A percentile compares a stretch with the other conserved stretches of the same genome.
Evolutionary conservation across 2,113 vertebrate genomes (phyloP).

Genomic region (Datnioides undecimradiatus): DNA sequence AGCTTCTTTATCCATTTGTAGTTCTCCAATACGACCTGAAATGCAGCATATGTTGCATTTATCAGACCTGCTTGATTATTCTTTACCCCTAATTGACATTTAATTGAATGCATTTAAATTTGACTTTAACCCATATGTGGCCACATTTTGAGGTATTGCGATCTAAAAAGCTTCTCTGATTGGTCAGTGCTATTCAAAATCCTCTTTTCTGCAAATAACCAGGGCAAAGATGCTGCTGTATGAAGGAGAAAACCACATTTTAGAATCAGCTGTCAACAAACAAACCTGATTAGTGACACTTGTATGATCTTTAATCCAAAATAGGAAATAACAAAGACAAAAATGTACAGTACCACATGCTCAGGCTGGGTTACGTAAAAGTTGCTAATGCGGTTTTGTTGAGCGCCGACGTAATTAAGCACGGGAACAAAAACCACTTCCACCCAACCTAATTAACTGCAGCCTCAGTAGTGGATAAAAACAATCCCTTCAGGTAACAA

Average conservation of each 20-base stretch:
- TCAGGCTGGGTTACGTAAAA: not conserved
- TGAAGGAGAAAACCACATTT: not conserved
- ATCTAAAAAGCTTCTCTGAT: too few relatives aligned
- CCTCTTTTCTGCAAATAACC: not conserved
- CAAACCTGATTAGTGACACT: not conserved
- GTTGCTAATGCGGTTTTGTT: slow-evolving; percentile 1
- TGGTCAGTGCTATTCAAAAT: too few relatives aligned
- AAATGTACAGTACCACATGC: not conserved
- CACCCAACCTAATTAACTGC: slow-evolving; percentile 51
- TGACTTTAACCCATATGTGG: too few relatives aligned
- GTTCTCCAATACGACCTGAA: not conserved
- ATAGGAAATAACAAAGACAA: not conserved
- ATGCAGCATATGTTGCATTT: not conserved
- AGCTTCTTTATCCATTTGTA: not conserved
- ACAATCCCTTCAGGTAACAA: slow-evolving; percentile 8
- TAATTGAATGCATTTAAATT: not conserved
- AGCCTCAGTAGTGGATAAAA: slow-evolving; percentile 25
- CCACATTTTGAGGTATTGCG: too few relatives aligned
- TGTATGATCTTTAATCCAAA: not conserved
- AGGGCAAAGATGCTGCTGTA: not conserved
- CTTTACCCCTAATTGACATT: not conserved
- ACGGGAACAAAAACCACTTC: slow-evolving; percentile 8
- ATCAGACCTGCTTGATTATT: not conserved
- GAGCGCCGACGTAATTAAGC: slow-evolving; percentile 24
- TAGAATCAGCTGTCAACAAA: not conserved